Base-by-base conservation (phyloP, 2,113 vertebrate genomes). In the Anolis sagrei region DNA sequence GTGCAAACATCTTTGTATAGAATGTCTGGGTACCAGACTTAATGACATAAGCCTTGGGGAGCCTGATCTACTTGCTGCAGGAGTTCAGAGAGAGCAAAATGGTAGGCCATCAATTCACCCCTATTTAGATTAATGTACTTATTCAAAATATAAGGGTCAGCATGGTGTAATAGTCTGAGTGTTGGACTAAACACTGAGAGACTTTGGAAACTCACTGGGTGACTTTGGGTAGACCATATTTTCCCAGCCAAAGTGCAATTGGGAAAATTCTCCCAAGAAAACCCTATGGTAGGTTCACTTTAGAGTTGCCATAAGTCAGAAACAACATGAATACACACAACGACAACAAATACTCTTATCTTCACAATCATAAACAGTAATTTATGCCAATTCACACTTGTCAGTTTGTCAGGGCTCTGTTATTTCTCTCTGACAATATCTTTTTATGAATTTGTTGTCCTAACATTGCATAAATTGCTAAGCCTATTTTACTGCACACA, bases 21-120 rank as follows among this genome's bases (percentile, higher is more conserved):
- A 99, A 95, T 99, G 98, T 91, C 95, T 99, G 92, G 98, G 98
- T 93, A 98, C 97, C 89, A 96, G 98, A 78, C 97, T 99, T 85
- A 99, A 99, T 91, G 99, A 99, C 94, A 99, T 99, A 96, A 99
- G 98, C 93, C 98, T 99, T 25, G 99, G 99, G 66, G 99, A 99
- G 88, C 99, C 99, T 18, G 99, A 99, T 95, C 97, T 99, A 85
- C 97, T 99, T 96, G 99, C 98, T 49, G 98, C 98, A 1, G 99
- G 99, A 61, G 99, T 99, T 77, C 99, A 99, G 96, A 96, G 98
- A 88, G 99, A 99, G 58, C 98, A 99, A 95, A 99, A 98, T 69
- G 99, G 99, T 99, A 93, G 97, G 98, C 27, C 39, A 44, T 44
- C 39, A 2, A 44, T 44, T 44, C 5, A 44, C 39, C 2, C 39